A percentile compares a stretch with the other conserved stretches of the same genome.
These are phyloP conservation scores for Rhinatrema bivittatum DNA, from an alignment of 2,797 vertebrate genomes.

Conservation along the genomic window DNA sequence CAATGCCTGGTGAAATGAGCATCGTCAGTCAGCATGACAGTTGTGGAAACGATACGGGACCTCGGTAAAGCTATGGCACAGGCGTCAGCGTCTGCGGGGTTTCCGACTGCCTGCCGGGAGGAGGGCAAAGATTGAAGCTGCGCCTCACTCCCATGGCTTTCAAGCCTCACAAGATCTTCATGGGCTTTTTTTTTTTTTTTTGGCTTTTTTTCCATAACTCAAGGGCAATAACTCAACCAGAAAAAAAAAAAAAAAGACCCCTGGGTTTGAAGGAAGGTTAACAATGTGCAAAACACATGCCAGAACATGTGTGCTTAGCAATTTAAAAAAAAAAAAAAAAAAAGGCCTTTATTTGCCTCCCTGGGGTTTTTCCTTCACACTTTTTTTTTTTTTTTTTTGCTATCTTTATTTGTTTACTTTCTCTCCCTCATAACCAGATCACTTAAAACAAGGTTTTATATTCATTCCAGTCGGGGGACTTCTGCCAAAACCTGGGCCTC, in stretches of 20 bases:
- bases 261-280: conserved; percentile 22
- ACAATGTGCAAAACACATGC: conserved; percentile 25
- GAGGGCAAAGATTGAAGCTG: conserved; percentile 4
- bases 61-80: no score
- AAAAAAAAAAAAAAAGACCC: neutral
- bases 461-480: conserved; percentile 34
- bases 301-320: conserved; percentile 33
- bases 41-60: no score
- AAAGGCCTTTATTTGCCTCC: conserved; percentile 31
- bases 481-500: conserved; percentile 27
- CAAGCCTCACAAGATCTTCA: no score
- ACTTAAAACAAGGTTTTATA: conserved; percentile 38
- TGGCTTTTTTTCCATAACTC: neutral
- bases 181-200: no score
- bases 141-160: neutral
- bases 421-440: conserved; percentile 22
- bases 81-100: no score
- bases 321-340: conserved; percentile 20
- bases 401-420: conserved; percentile 40
- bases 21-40: no score
- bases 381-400: conserved; percentile 15
- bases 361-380: conserved; percentile 40
- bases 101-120: no score
- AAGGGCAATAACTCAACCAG: neutral
- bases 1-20: no score